Evolutionary conservation across 2,888 invertebrate species (phyloP), one percentile per base, ranked within the genome.

Genomic region (Therioaphis trifolii): DNA sequence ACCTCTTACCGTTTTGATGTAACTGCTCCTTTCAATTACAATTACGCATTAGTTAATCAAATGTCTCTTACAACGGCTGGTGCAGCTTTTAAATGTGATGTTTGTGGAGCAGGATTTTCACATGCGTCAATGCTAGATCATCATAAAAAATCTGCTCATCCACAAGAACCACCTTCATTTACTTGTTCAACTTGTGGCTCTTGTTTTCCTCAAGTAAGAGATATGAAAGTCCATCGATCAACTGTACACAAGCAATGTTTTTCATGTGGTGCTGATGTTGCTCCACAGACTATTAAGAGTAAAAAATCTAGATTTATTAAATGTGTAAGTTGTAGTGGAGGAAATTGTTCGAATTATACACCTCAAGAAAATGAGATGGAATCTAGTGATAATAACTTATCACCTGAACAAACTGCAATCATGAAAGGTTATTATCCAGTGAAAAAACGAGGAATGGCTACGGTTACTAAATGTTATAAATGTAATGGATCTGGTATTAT

Each of bases 401-500:
- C 49, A 82, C 86, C 84, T 18, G 85, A 85, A 46, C 69, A 84
- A 75, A 66, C 85, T 76, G 84, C 85, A 80, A 72, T 88, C 85
- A 89, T 89, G 87, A 89, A 89, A 86, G 89, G 89, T 82, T 89
- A 89, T n/a, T 94, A 95, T 91, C 94, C 95, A 85, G 95, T 95
- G 49, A 95, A 95, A 89, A 93, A 94, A 88, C 92, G 95, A 89
- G 95, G 94, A 86, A 91, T 95, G 85, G 94, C 95, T 27, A 93
- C 93, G 71, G 94, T 95, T 76, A 94, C 95, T 29, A 96, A 95
- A 88, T 96, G 95, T 88, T 94, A 95, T 87, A 95, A 95, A 88
- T 96, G 95, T 88, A 96, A 95, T 88, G 95, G 95, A 43, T 94
- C 95, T 4, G 95, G 95, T 69, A 94, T 95, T 78, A 95, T 96